Base-by-base conservation (phyloP, 2,113 vertebrate species). In the Eidolon helvum region DNA sequence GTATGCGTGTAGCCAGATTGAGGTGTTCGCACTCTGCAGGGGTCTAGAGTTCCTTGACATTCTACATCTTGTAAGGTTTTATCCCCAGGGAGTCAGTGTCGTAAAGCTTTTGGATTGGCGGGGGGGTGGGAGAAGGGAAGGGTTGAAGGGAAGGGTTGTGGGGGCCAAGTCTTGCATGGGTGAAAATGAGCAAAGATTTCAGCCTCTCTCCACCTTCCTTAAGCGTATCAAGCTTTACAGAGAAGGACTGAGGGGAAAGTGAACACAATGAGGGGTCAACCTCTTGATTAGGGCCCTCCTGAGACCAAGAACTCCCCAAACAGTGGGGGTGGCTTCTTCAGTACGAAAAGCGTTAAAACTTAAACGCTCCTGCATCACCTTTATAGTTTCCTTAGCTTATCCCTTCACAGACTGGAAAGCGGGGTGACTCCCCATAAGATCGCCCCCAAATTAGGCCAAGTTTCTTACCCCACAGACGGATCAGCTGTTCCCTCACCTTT, bases 401-500 rank as follows among this genome's bases (percentile, higher is more conserved):
- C 82, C 68, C 94, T 94, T 83, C 85, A 18, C 77, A 90, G 72
- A 59, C 55, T 82, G 61, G 55, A 75, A 96, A 89, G n/a, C 59
- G 61, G 82, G 50, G 50, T 79, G 68, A 53, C 85, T 53, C 77
- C 79, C 65, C 40, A 48, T 48, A 94, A 92, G 50, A 45, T 68
- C 14, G 72, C 88, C 94, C 80, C 84, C 57, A 93, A 90, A 97
- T 94, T 97, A 98, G 96, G 96, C 96, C 97, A 97, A 97, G 96
- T 97, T 98, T 98, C 98, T 98, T 98, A 98, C 98, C 98, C 98
- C 94, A 97, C 97, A 89, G 96, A 96, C 96, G 97, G 96, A 98
- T 98, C 98, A 98, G 98, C 98, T 98, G 98, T 98, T 98, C 97
- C 98, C 98, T 98, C 97, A 98, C 98, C 98, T 98, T 98, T 97